Evolutionary conservation across 2,797 vertebrate genomes (phyloP).

Genomic region (Megaceryle alcyon): DNA sequence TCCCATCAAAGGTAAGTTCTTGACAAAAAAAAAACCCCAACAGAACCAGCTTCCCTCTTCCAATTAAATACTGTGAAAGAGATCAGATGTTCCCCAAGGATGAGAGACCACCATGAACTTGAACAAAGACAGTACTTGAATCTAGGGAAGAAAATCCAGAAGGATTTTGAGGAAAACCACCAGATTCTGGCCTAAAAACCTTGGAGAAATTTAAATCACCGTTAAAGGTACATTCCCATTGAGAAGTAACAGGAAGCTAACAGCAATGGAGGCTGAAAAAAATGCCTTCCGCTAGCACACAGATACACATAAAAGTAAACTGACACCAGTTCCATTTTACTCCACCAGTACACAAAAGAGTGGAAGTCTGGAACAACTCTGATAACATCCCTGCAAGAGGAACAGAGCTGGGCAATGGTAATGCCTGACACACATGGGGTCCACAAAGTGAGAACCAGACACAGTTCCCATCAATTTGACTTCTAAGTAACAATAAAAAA

Average conservation of each 20-base stretch:
- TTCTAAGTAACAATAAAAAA: not conserved
- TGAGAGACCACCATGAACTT: not conserved
- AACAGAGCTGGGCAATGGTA: not conserved
- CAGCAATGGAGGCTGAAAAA: not conserved
- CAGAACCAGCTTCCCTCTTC: not conserved
- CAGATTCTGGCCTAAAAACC: not conserved
- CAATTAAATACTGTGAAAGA: not conserved
- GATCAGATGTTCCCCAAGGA: not conserved
- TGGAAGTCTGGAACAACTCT: not conserved
- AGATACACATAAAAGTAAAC: not conserved
- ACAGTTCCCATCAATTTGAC: not conserved
- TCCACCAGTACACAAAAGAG: not conserved
- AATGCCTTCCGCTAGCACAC: not conserved
- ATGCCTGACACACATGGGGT: not conserved
- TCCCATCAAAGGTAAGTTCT: not conserved
- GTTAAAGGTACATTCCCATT: not conserved
- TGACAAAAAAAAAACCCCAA: not conserved
- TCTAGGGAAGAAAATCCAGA: not conserved
- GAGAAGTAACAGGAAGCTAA: not conserved
- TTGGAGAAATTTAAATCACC: not conserved
- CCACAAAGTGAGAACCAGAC: not conserved
- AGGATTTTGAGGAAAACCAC: not conserved
- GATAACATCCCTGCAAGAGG: not conserved
- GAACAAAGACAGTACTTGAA: not conserved
- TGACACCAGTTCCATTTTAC: not conserved